phyloP scores from a whole-genome alignment of 2,113 vertebrate genomes.

The Bujurquina vittata region DNA sequence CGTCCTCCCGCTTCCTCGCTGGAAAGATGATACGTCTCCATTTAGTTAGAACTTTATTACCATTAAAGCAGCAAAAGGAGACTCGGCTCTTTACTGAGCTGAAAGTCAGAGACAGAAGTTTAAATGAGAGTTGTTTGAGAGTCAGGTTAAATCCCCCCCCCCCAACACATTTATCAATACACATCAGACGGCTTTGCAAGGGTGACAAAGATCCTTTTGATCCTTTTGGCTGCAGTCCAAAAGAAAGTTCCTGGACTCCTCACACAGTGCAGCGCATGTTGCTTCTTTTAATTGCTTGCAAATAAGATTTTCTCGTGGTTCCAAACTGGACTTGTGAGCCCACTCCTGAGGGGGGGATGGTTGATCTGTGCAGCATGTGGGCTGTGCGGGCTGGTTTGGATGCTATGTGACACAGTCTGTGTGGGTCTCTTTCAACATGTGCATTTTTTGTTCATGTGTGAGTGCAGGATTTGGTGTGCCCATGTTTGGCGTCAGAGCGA shows the following conservation, averaged over 20 bases:
- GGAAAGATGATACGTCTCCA: slow-evolving; percentile 28
- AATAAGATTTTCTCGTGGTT: neutral
- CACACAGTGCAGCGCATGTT: no score
- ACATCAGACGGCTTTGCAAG: neutral
- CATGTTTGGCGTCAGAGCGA: slow-evolving; percentile 7
- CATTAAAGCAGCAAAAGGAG: neutral
- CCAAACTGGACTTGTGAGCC: neutral
- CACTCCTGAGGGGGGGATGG: neutral
- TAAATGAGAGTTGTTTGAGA: neutral
- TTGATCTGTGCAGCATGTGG: neutral
- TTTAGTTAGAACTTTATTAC: slow-evolving; percentile 11
- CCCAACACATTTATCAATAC: neutral
- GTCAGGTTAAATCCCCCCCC: neutral
- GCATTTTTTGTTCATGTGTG: neutral
- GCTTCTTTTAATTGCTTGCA: neutral
- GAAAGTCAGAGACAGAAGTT: slow-evolving; percentile 1
- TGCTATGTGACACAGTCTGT: neutral
- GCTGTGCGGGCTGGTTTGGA: neutral
- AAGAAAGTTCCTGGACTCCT: no score
- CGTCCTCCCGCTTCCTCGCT: neutral
- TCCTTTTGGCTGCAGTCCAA: neutral
- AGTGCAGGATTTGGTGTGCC: neutral
- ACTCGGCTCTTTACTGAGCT: neutral
- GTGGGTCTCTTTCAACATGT: neutral
- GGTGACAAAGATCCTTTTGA: neutral